A percentile compares a stretch with the other conserved stretches of the same genome.
Evolutionary conservation across 2,888 invertebrate species (phyloP).

Genomic region (Incurvaria masculella): DNA sequence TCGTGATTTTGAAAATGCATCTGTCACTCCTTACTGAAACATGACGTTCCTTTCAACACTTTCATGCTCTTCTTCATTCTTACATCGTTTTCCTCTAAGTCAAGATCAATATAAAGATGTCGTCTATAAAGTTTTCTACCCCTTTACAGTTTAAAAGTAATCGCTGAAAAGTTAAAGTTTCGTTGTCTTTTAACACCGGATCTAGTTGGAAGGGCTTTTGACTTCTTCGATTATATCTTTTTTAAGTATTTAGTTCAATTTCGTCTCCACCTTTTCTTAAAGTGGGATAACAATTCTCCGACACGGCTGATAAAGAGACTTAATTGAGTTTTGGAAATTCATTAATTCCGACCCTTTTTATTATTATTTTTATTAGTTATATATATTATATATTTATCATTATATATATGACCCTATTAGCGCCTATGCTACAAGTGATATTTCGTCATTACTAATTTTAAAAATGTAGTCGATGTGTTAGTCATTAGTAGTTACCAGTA

Average conservation of each 20-base stretch:
- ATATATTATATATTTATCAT: too few species aligned
- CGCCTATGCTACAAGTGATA: too few species aligned
- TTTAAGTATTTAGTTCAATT: slow-evolving; percentile 15
- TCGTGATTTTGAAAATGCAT: slow-evolving; percentile 1
- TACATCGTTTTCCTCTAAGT: slow-evolving; percentile 3
- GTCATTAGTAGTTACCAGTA: background rate
- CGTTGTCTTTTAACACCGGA: slow-evolving; percentile 18
- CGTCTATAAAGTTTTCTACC: slow-evolving; percentile 12
- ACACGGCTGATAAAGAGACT: too few species aligned
- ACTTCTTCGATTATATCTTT: slow-evolving; percentile 24
- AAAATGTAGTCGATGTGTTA: background rate
- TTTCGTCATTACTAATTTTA: too few species aligned
- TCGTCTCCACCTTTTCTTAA: slow-evolving; percentile 8
- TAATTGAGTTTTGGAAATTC: too few species aligned
- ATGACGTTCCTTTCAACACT: background rate
- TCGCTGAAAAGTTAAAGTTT: slow-evolving; percentile 7
- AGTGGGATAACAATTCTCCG: slow-evolving; percentile 23
- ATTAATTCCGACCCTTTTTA: too few species aligned
- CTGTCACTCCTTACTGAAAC: slow-evolving; percentile 1
- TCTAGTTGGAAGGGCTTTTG: slow-evolving; percentile 22
- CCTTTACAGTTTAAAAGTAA: slow-evolving; percentile 9
- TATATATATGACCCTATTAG: too few species aligned
- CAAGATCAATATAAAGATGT: slow-evolving; percentile 6
- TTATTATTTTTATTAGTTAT: too few species aligned
- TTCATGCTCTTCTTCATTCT: slow-evolving; percentile 3